These are phyloP conservation scores for Acropora tenuis DNA, from an alignment of 64 coral and sea anemone genomes.

Conservation along the genomic window DNA sequence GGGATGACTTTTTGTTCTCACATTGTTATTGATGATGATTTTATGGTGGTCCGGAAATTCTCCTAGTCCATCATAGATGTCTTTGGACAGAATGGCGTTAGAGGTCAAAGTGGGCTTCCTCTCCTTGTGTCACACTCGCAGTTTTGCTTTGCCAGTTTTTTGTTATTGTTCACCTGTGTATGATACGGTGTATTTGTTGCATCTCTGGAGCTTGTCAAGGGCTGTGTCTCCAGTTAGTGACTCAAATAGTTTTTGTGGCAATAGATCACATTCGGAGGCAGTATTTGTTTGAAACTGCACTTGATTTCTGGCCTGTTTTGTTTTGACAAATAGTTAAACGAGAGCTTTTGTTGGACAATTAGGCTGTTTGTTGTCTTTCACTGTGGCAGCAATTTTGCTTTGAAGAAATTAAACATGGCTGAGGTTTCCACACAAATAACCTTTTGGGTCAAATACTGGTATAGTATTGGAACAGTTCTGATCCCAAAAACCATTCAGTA, in stretches of 20 bases:
- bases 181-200: not conserved
- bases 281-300: no score
- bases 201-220: no score
- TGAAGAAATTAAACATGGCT: no score
- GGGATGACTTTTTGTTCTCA: slow-evolving; percentile 4
- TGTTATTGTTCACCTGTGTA: not conserved
- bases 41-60: slow-evolving; percentile 3
- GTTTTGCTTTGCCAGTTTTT: not conserved
- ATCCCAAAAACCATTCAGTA: no score
- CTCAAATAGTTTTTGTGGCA: not conserved
- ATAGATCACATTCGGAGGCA: not conserved
- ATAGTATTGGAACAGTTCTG: no score
- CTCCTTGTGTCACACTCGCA: not conserved
- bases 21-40: not conserved
- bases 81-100: not conserved
- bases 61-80: slow-evolving; percentile 10
- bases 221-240: not conserved
- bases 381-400: no score
- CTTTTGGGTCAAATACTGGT: no score
- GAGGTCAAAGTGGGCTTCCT: not conserved
- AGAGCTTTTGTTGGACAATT: no score
- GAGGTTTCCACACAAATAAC: no score
- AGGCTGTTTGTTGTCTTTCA: no score
- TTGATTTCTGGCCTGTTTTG: no score
- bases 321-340: no score